Percentiles rank a stretch among this genome's conserved stretches.
Evolutionary conservation across 2,888 invertebrate species (phyloP).

Genomic region (Leucania comma): DNA sequence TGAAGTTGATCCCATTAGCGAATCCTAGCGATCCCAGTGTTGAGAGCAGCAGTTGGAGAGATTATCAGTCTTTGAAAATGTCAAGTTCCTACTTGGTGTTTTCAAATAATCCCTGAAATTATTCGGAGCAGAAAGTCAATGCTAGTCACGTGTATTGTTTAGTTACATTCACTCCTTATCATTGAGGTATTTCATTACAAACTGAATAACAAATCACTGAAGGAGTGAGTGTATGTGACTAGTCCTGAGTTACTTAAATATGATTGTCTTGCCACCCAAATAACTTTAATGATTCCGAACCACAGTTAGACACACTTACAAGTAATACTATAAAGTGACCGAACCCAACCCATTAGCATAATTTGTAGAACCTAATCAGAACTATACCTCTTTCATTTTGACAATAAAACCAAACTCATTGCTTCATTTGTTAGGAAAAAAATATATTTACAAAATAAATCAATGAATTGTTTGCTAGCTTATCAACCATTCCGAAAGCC

Average conservation of each 20-base stretch:
- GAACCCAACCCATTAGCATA: slow-evolving; percentile 12
- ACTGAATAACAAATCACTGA: no score
- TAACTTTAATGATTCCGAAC: background rate
- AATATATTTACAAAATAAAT: background rate
- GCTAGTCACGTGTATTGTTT: background rate
- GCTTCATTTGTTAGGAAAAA: background rate
- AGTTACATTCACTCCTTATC: background rate
- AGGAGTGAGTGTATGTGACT: background rate
- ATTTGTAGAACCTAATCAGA: background rate
- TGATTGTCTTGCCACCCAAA: background rate
- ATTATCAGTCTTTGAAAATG: no score
- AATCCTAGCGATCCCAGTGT: background rate
- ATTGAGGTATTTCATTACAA: background rate
- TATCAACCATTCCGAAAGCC: background rate
- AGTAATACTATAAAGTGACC: slow-evolving; percentile 16
- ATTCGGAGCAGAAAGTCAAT: background rate
- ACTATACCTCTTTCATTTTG: background rate
- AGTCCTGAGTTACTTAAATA: background rate
- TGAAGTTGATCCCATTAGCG: background rate
- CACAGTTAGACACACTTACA: background rate
- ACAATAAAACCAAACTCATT: slow-evolving; percentile 6
- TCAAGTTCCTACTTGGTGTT: background rate
- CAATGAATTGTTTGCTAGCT: background rate
- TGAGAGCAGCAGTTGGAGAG: background rate
- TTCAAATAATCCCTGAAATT: background rate